Evolutionary conservation across 2,113 vertebrate genomes (phyloP), one percentile per base, ranked within the genome.

Genomic region (Copsychus sechellarum): DNA sequence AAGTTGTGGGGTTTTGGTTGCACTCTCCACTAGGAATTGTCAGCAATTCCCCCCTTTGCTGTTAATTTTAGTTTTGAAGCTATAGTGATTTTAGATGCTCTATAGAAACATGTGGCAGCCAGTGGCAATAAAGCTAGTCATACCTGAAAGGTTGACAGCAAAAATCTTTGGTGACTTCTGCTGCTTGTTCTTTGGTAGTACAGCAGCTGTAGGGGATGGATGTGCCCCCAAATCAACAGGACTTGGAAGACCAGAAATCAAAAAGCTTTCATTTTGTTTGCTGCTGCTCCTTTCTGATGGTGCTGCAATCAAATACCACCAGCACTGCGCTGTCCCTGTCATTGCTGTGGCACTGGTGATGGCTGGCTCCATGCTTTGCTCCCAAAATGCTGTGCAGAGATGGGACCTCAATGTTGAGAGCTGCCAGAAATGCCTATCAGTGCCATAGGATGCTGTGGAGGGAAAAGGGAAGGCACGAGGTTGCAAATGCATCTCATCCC

Each of bases 321-420:
- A 33, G 86, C 25, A 5, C 3, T 12, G 4, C 0, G 0, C 71
- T 5, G 3, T n/a, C 42, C 56, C 29, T 81, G 58, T n/a, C 11
- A 4, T 51, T 33, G 61, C 66, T 72, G 70, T 60, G 66, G 43
- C 45, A 14, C 61, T 6, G 10, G 34, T 14, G n/a, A 16, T 15
- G 21, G 6, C 61, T 90, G 84, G 22, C 38, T n/a, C 34, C 0
- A 0, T 45, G 26, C 45, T 85, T 85, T 0, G 0, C 45, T 81
- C 45, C 48, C 4, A 3, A 67, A 89, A 34, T 21, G 17, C 36
- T 73, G 54, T 45, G 50, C 48, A 47, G 51, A 20, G 21, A 24
- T 53, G 43, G 14, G 48, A 25, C 9, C 29, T 29, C 0, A 0
- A 15, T 36, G 34, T 8, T 86, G 56, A 56, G 65, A 89, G 77